Base-by-base conservation (phyloP, 2,797 vertebrate genomes). In the Xenentodon cancila region DNA sequence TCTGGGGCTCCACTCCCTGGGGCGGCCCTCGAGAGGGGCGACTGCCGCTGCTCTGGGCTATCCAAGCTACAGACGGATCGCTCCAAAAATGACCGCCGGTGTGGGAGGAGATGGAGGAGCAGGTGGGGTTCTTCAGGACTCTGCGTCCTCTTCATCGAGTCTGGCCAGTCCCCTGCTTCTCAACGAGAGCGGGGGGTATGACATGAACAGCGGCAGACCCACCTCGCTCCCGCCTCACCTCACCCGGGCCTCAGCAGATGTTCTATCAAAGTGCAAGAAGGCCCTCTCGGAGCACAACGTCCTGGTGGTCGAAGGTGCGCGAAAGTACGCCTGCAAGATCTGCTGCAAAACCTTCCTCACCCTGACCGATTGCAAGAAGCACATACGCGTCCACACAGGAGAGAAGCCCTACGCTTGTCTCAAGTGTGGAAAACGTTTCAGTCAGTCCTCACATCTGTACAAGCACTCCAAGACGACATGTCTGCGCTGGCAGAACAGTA, bases 311-410 rank as follows among this genome's bases (percentile, higher is more conserved):
- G 98, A 98, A 78, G 98, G 98, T 0, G 97, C 97, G 0, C 95
- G 97, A 27, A 99, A 99, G 78, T 99, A 99, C 0, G 98, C 98
- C 12, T 99, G 97, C 85, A 98, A 97, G 89, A 99, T 99, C 91
- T 99, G 98, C 94, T 99, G 97, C 85, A 99, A 99, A 91, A 98
- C 97, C 5, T 99, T 99, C 73, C 90, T 99, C 84, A 99, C 98
- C 17, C 81, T 99, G 65, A 99, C 98, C 1, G 98, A 99, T 90
- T 99, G 98, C 88, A 99, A 99, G 93, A 99, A 99, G 79, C 98
- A 99, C 90, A 99, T 99, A 85, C 93, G 97, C 0, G 97, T 99
- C 9, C 98, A 99, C 91, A 99, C 97, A 0, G 97, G 97, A 4
- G 97, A 99, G 76, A 98, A 99, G 65, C 97, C 97, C 1, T 99